Conservation (phyloP, 2,113 vertebrate genomes). For the Apeltes quadracus region DNA sequence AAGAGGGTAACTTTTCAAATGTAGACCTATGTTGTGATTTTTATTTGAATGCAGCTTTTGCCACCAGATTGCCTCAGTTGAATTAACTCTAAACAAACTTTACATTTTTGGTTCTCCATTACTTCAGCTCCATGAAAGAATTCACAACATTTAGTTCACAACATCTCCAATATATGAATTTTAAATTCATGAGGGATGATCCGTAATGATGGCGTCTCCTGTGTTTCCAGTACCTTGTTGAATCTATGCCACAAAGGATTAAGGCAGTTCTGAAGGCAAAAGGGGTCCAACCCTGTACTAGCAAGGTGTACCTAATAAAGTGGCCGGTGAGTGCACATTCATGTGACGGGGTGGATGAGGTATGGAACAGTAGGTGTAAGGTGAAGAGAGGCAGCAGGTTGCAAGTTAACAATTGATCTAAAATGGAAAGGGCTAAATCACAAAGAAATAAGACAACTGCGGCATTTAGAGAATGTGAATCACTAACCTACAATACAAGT, state of each 20-base stretch:
- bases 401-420: neutral
- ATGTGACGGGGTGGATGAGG: neutral
- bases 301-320: too few species aligned
- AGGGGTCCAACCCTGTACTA: too few species aligned
- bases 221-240: too few species aligned
- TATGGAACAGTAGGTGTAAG: neutral
- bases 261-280: too few species aligned
- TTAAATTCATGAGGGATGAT: neutral
- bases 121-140: neutral
- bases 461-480: too few species aligned
- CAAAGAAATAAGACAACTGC: too few species aligned
- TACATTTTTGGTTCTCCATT: slow-evolving; percentile 21
- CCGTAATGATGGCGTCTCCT: neutral
- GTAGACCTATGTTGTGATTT: slow-evolving; percentile 9
- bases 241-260: too few species aligned
- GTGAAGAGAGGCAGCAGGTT: neutral
- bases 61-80: neutral
- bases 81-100: slow-evolving; percentile 15
- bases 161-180: slow-evolving; percentile 19
- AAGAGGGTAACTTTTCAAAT: neutral
- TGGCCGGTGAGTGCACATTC: too few species aligned
- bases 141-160: neutral
- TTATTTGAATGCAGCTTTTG: slow-evolving; percentile 42
- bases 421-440: neutral
- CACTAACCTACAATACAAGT: too few species aligned